Percentiles rank a stretch among this genome's conserved stretches.
Conservation (phyloP, 2,113 vertebrate species). For the Pyxicephalus adspersus region DNA sequence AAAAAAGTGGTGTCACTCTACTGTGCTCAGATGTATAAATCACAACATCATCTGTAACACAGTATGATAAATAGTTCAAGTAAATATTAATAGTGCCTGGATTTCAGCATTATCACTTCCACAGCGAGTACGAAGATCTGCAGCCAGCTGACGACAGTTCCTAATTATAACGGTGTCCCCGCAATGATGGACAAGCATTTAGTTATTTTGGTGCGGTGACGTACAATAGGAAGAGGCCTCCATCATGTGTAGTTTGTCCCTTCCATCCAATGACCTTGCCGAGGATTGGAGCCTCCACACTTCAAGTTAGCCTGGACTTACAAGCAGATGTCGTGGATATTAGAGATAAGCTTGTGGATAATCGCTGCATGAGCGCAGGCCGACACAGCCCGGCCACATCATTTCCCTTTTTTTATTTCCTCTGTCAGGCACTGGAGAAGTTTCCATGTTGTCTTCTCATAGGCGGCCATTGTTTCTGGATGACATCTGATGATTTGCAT, state of each 20-base stretch:
- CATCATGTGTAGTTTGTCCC: neutral
- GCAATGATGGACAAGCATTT: neutral
- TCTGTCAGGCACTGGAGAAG: neutral
- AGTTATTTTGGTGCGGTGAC: neutral
- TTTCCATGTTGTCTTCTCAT: neutral
- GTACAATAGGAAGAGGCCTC: neutral
- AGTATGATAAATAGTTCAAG: too few species aligned
- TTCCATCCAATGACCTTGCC: conserved; percentile 23
- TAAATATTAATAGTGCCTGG: too few species aligned
- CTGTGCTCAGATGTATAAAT: too few species aligned
- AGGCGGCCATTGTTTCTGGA: too few species aligned
- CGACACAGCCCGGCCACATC: neutral
- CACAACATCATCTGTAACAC: too few species aligned
- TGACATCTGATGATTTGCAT: too few species aligned
- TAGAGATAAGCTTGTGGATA: conserved; percentile 45
- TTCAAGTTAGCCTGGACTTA: conserved; percentile 43
- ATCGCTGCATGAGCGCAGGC: conserved; percentile 27
- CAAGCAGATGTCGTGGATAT: conserved; percentile 45
- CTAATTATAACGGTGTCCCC: neutral
- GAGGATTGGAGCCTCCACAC: conserved; percentile 46
- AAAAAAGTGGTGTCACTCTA: too few species aligned
- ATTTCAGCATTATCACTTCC: too few species aligned
- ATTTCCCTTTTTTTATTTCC: neutral
- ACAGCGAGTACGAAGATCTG: too few species aligned
- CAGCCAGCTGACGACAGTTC: neutral